Base-by-base conservation (phyloP, 2,113 vertebrate species). In the Baryphthengus martii region DNA sequence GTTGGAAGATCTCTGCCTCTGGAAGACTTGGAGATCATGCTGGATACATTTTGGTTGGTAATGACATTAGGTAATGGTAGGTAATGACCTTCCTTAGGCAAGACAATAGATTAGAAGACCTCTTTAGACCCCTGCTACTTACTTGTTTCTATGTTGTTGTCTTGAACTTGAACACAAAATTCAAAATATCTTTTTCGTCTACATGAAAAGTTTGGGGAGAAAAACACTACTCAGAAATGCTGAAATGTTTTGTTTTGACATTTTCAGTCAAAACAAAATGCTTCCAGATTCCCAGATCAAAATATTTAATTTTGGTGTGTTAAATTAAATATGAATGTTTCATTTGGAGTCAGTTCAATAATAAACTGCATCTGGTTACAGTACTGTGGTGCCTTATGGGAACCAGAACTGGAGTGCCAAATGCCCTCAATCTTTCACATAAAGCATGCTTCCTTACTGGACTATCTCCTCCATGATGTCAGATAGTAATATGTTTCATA, bases 271-370 rank as follows among this genome's bases (percentile, higher is more conserved):
- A 95, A 95, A 91, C 55, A 94, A 95, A 96, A 82, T 73, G 50
- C 31, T 96, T 96, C 50, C 75, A 94, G 78, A 93, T 74, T 95
- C 35, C 35, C 17, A 93, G 78, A 96, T 96, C 93, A 96, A 96
- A 96, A 96, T 94, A 95, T 95, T 96, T 96, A 81, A 89, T 93
- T 95, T 92, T 89, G 47, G 18, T 90, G 16, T 90, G 86, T 86
- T 95, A 95, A 96, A 92, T 95, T 90, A 95, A 81, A 92, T 87
- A 72, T 81, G 68, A 96, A 71, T 94, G 59, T 93, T 96, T 92
- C 79, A 92, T 95, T 93, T 97, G 96, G 94, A 94, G 35, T 50
- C 44, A 45, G 68, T 92, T 95, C 94, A 97, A 95, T 44, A 78
- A 68, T 86, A 93, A 96, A 90, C 91, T 89, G 72, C 89, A 95